Evolutionary conservation across 2,113 vertebrate genomes (phyloP).

Genomic region (Campylomormyrus numenius): DNA sequence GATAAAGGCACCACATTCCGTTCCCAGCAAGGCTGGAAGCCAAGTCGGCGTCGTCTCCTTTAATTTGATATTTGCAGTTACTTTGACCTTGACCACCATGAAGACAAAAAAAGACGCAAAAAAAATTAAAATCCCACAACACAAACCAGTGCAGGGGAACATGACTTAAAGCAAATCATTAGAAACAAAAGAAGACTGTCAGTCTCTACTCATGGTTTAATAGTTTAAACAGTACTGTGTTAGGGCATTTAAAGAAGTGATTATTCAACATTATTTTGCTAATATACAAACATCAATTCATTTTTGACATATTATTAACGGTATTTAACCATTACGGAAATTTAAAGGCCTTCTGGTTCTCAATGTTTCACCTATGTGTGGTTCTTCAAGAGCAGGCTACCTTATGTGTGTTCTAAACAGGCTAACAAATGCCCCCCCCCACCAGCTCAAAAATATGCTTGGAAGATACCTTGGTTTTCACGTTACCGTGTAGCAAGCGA

Average conservation of each 20-base stretch:
- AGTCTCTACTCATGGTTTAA: slow-evolving; percentile 4
- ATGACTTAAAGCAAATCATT: slow-evolving; percentile 8
- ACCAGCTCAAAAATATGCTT: background rate
- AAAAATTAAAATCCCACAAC: slow-evolving; percentile 12
- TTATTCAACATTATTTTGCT: slow-evolving; percentile 2
- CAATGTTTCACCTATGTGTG: background rate
- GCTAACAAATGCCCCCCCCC: background rate
- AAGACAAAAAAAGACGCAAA: background rate
- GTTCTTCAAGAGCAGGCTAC: background rate
- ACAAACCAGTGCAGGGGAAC: slow-evolving; percentile 13
- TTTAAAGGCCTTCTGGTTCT: background rate
- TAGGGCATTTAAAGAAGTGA: background rate
- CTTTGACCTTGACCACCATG: slow-evolving; percentile 9
- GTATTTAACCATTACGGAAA: background rate
- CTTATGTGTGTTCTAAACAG: background rate
- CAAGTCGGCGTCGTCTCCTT: background rate
- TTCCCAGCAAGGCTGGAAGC: background rate
- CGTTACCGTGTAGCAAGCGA: background rate
- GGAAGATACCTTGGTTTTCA: background rate
- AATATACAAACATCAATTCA: background rate
- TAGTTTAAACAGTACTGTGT: background rate
- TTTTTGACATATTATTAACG: background rate
- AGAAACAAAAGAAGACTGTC: slow-evolving; percentile 9
- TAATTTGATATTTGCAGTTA: background rate
- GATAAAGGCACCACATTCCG: background rate